Conservation (phyloP, 2,113 vertebrate species). For the Mirza zaza region DNA sequence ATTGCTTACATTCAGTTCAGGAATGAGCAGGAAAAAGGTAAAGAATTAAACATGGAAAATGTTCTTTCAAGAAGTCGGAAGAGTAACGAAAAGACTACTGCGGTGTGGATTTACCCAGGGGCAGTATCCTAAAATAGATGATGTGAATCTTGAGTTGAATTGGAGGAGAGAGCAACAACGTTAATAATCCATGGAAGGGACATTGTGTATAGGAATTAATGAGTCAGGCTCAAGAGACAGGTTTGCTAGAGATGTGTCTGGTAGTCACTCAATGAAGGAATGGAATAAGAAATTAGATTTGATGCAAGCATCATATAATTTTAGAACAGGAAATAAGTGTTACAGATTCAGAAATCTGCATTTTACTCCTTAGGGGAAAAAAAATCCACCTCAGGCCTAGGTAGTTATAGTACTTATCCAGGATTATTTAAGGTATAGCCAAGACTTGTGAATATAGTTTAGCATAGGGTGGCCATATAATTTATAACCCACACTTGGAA, state of each 20-base stretch:
- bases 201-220: background rate
- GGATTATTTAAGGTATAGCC: background rate
- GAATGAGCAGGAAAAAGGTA: background rate
- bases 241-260: background rate
- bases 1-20: background rate
- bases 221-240: background rate
- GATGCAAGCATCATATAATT: background rate
- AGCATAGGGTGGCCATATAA: background rate
- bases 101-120: background rate
- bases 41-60: background rate
- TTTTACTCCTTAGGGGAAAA: background rate
- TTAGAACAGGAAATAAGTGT: background rate
- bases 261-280: background rate
- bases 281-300: background rate
- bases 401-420: background rate
- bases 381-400: background rate
- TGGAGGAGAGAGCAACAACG: background rate
- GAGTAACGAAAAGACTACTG: background rate
- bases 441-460: background rate
- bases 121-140: background rate
- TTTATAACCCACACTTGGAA: background rate
- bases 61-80: background rate
- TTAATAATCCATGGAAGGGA: background rate
- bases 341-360: background rate
- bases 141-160: background rate